A percentile compares a stretch with the other conserved stretches of the same genome.
Evolutionary conservation across 2,113 vertebrate species (phyloP).

Genomic region (Leiothrix lutea): DNA sequence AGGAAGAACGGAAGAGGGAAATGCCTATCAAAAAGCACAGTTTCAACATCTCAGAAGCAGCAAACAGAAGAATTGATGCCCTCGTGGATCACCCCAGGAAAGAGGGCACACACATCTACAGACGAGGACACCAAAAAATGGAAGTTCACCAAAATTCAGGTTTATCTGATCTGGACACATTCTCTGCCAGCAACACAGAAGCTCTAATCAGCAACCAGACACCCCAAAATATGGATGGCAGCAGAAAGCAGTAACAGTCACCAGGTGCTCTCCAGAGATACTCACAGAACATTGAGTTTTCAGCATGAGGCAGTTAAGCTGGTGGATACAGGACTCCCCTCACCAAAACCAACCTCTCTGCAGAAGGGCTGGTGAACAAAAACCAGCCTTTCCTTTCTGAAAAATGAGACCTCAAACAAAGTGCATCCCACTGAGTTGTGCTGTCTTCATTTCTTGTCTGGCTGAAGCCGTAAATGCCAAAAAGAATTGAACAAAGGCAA

Average conservation of each 20-base stretch:
- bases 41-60: not conserved
- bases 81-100: not conserved
- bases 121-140: not conserved
- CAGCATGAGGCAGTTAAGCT: not conserved
- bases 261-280: not conserved
- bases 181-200: not conserved
- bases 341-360: not conserved
- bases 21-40: not conserved
- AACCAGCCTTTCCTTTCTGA: not conserved
- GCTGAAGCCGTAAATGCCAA: not conserved
- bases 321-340: not conserved
- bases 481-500: not conserved
- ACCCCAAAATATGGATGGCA: not conserved
- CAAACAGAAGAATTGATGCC: not conserved
- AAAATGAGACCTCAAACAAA: not conserved
- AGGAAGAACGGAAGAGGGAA: not conserved
- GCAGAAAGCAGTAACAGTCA: not conserved
- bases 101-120: fast-evolving
- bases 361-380: not conserved
- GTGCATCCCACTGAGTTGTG: fast-evolving
- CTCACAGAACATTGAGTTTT: not conserved
- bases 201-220: not conserved
- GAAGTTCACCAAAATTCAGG: not conserved
- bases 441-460: not conserved
- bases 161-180: not conserved